Base-by-base conservation (phyloP, 2,888 invertebrate species). In the Thymelicus lineola region DNA sequence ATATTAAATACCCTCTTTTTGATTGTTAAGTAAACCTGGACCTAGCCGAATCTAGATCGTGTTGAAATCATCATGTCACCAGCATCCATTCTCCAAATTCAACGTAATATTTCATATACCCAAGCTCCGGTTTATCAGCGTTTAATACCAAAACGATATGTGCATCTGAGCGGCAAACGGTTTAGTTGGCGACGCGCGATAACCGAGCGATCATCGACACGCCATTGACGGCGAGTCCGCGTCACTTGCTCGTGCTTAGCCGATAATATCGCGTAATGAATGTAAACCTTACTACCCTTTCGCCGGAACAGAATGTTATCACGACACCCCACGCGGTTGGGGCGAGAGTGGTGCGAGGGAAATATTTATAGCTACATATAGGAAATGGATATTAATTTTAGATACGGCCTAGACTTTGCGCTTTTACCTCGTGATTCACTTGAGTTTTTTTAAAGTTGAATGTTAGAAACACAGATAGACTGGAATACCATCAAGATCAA, bases 261-360 rank as follows among this genome's bases (percentile, higher is more conserved):
- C 85, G 92, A 91, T 92, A 91, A 91, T 91, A 87, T 87, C 86
- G 83, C 79, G 86, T 89, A 90, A 91, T 91, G 90, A 89, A 88
- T 86, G 86, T 88, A 87, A 88, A 86, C 83, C 81, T 76, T 15
- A 6, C 7, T 14, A 77, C 87, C 82, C 82, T 77, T 75, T 76
- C 76, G 78, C 76, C 79, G 82, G 80, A 82, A 85, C 85, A 86
- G 82, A 83, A 82, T 86, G 88, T 90, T 92, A 92, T 92, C 92
- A 85, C 82, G 75, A 75, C 75, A 78, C 76, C 82, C 82, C 92
- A 92, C 88, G 89, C 89, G 83, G 76, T 71, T 46, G 58, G 66
- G 72, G 60, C 17, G 64, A 60, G 57, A 35, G 28, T 28, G 28
- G 28, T 28, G 28, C 60, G 20, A 50, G 68, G 58, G 42, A 69